A percentile compares a stretch with the other conserved stretches of the same genome.
phyloP scores from a whole-genome alignment of 2,797 vertebrate species.

The Sebastes elongatus region DNA sequence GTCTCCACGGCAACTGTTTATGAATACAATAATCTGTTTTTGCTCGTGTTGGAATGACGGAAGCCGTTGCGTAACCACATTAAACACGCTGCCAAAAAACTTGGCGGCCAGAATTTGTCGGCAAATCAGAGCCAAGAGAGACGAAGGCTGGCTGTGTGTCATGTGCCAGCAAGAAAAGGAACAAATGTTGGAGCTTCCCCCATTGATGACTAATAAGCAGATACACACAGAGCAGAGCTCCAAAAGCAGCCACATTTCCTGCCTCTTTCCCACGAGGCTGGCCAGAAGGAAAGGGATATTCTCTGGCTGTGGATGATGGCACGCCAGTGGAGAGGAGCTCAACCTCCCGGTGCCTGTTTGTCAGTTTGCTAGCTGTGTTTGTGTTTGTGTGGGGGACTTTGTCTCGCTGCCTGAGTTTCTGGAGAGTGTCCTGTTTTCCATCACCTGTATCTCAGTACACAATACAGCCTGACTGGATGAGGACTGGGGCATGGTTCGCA shows the following conservation, averaged over 20 bases:
- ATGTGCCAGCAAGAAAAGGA: conserved; percentile 69
- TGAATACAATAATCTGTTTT: conserved; percentile 74
- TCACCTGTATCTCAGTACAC: conserved; percentile 51
- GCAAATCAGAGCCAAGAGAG: conserved; percentile 59
- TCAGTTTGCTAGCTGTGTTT: conserved; percentile 16
- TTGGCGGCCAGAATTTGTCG: conserved; percentile 59
- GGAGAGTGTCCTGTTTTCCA: conserved; percentile 53
- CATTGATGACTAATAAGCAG: conserved; percentile 76
- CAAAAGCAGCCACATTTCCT: conserved; percentile 69
- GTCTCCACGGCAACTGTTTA: conserved; percentile 71
- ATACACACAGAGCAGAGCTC: conserved; percentile 50
- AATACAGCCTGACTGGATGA: conserved; percentile 3
- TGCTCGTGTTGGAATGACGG: conserved; percentile 71
- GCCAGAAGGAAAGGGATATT: conserved; percentile 74
- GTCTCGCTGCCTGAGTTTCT: conserved; percentile 44
- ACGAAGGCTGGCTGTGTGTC: conserved; percentile 61
- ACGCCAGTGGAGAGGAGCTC: conserved; percentile 32
- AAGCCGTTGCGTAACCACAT: conserved; percentile 75
- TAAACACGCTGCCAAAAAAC: conserved; percentile 66
- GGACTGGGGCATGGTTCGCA: not conserved
- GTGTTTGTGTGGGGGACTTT: conserved; percentile 32
- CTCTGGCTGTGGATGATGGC: conserved; percentile 61
- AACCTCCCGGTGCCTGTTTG: conserved; percentile 41
- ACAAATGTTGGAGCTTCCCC: conserved; percentile 75
- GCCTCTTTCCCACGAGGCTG: conserved; percentile 75